A percentile compares a stretch with the other conserved stretches of the same genome.
These are phyloP conservation scores for Drosophila dunni DNA, from an alignment of 1,140 invertebrate genomes.

Conservation along the genomic window DNA sequence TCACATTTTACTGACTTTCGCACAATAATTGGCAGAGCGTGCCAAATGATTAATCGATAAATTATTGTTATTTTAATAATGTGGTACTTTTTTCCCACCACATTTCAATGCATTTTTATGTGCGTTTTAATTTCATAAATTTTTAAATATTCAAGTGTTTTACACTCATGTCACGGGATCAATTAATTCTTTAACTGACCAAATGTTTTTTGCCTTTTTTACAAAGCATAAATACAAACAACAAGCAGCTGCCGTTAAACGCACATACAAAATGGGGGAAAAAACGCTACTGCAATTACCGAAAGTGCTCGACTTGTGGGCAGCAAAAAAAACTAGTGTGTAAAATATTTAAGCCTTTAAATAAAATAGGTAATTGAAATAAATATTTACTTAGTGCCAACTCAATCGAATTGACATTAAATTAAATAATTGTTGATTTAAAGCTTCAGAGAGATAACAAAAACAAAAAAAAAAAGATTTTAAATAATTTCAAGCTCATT, in stretches of 20 bases:
- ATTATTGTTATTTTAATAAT: conserved; percentile 21
- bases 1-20: conserved; percentile 24
- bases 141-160: conserved; percentile 9
- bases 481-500: conserved; percentile 7
- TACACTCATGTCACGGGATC: conserved; percentile 1
- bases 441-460: background rate
- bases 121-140: conserved; percentile 1
- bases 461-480: conserved; percentile 14
- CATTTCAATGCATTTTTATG: conserved; percentile 35
- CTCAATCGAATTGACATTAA: conserved; percentile 30
- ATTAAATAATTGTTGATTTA: conserved; percentile 10
- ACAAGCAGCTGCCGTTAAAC: conserved; percentile 48
- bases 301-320: conserved; percentile 5
- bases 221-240: conserved; percentile 30
- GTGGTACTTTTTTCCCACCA: conserved; percentile 13
- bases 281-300: conserved; percentile 12
- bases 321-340: conserved; percentile 29
- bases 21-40: conserved; percentile 22
- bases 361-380: conserved; percentile 37
- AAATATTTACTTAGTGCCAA: conserved; percentile 47
- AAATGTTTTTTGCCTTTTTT: background rate
- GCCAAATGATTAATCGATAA: conserved; percentile 54
- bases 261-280: background rate
- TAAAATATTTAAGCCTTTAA: conserved; percentile 25
- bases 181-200: conserved; percentile 13